phyloP scores from a whole-genome alignment of 2,797 vertebrate genomes.

The Enteromius trimaculatus region DNA sequence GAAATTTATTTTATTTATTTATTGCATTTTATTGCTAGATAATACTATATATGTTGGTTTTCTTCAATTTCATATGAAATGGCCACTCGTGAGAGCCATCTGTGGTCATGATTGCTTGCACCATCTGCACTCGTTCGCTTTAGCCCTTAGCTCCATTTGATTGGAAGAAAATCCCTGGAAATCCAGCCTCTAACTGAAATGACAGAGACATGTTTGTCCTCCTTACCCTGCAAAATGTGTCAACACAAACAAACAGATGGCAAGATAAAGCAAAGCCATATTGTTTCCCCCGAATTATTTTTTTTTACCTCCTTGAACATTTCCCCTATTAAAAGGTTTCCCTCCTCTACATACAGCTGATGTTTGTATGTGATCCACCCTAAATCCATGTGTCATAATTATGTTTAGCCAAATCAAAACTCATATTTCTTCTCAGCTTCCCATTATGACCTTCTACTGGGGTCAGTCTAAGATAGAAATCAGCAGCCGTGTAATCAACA shows the following conservation, averaged over 20 bases:
- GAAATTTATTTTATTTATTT: not conserved
- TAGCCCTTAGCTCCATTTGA: conserved; percentile 61
- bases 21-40: not conserved
- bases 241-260: conserved; percentile 72
- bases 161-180: conserved; percentile 65
- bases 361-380: conserved; percentile 7
- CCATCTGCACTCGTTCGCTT: conserved; percentile 62
- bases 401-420: not conserved
- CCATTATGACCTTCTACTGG: not conserved
- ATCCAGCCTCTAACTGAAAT: conserved; percentile 63
- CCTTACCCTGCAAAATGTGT: conserved; percentile 62
- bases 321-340: not conserved
- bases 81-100: conserved; percentile 44
- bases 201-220: conserved; percentile 59
- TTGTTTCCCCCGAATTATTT: conserved; percentile 40
- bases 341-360: not conserved
- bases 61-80: conserved; percentile 50
- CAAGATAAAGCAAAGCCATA: conserved; percentile 56
- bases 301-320: not conserved
- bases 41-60: not conserved
- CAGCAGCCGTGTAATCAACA: conserved; percentile 58
- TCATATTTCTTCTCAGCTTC: not conserved
- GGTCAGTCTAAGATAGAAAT: not conserved
- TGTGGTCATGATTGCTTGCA: conserved; percentile 55
- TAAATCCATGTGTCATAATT: not conserved